Conservation (phyloP, 2,888 invertebrate species). For the Drosophila meridiana region DNA sequence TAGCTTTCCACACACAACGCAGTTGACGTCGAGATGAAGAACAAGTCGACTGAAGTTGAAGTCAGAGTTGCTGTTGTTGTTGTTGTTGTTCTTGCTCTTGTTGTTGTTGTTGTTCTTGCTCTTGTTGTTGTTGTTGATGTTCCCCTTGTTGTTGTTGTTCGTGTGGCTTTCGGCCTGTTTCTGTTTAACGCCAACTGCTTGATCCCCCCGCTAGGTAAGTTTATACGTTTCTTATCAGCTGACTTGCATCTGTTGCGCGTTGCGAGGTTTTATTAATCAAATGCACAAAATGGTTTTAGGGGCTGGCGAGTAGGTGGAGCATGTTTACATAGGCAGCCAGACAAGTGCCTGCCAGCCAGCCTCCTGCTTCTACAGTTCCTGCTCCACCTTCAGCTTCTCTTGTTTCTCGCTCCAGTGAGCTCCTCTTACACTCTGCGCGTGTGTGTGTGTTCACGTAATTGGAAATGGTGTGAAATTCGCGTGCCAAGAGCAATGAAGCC, state of each 20-base stretch:
- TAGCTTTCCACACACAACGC: constrained; percentile 82
- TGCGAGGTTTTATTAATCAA: constrained; percentile 84
- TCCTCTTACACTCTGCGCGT: constrained; percentile 1
- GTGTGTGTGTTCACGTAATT: constrained; percentile 56
- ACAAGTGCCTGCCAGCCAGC: constrained; percentile 55
- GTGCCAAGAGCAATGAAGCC: constrained; percentile 58
- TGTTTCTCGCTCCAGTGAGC: constrained; percentile 9
- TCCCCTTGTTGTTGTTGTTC: background rate
- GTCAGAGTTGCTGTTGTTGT: constrained; percentile 11
- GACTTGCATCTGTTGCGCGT: constrained; percentile 74
- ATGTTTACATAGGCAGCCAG: constrained; percentile 72
- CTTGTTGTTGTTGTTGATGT: background rate
- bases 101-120: background rate
- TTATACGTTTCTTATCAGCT: constrained; percentile 73
- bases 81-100: constrained; percentile 13
- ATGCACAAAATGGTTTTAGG: constrained; percentile 80
- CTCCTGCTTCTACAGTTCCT: constrained; percentile 20
- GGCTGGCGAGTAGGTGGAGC: constrained; percentile 79
- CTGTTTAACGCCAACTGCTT: constrained; percentile 15
- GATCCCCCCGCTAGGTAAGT: constrained; percentile 28
- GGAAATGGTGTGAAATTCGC: constrained; percentile 81
- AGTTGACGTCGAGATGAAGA: constrained; percentile 69
- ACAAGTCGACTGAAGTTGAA: constrained; percentile 54
- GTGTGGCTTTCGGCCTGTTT: constrained; percentile 22
- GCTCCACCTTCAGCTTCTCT: background rate